Conservation (phyloP, 2,888 invertebrate genomes). For the Drosophila algonquin region DNA sequence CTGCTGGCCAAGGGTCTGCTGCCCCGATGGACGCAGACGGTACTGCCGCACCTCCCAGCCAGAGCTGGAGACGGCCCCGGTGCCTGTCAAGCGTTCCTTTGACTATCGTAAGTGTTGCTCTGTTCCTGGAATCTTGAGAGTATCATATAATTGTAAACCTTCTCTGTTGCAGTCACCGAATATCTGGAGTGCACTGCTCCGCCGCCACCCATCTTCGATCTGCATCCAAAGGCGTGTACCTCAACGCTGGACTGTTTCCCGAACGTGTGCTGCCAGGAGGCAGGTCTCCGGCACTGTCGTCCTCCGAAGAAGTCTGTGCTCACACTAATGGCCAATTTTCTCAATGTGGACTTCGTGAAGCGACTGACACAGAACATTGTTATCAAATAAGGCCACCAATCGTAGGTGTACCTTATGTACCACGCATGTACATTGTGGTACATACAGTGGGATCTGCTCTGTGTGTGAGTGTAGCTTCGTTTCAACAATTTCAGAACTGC, state of each 20-base stretch:
- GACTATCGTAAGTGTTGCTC: constrained; percentile 86
- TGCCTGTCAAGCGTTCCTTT: constrained; percentile 87
- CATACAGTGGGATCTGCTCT: constrained; percentile 1
- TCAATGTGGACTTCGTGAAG: constrained; percentile 83
- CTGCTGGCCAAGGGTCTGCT: constrained; percentile 91
- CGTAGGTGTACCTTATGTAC: background rate
- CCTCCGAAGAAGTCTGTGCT: constrained; percentile 90
- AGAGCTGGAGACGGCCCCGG: constrained; percentile 86
- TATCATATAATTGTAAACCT: background rate
- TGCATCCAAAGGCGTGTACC: constrained; percentile 89
- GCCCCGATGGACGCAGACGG: constrained; percentile 88
- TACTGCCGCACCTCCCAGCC: constrained; percentile 90
- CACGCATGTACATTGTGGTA: background rate
- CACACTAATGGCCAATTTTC: constrained; percentile 86
- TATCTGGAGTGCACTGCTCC: constrained; percentile 90
- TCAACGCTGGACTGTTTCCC: constrained; percentile 91
- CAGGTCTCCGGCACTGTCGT: constrained; percentile 88
- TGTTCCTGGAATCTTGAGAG: background rate
- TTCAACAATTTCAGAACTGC: constrained; percentile 32
- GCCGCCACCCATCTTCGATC: constrained; percentile 88
- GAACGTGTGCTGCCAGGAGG: constrained; percentile 91
- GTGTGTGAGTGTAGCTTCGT: constrained; percentile 7
- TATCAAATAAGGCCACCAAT: constrained; percentile 72
- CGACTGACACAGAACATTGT: constrained; percentile 83
- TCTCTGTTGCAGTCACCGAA: constrained; percentile 84